A percentile compares a stretch with the other conserved stretches of the same genome.
These are phyloP conservation scores for Mugil cephalus DNA, from an alignment of 2,113 vertebrate species.

Conservation along the genomic window DNA sequence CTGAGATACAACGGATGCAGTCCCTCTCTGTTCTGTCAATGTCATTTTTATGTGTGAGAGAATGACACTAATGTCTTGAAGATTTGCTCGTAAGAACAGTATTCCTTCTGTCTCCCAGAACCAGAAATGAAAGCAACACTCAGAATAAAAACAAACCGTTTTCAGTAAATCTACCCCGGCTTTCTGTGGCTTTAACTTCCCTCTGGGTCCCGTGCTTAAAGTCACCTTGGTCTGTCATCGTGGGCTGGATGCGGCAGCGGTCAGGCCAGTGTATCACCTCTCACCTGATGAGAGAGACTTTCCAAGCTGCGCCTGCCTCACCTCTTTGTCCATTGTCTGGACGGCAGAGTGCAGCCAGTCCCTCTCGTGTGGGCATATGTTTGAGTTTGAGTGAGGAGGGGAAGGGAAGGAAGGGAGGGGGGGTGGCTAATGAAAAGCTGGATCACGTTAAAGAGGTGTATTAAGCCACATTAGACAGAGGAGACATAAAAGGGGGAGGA, in stretches of 20 bases:
- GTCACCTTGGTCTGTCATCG: constrained; percentile 84
- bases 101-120: neutral
- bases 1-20: neutral
- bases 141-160: constrained; percentile 52
- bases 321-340: constrained; percentile 83
- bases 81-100: constrained; percentile 20
- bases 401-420: too few relatives aligned
- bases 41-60: too few relatives aligned
- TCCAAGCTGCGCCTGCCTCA: constrained; percentile 59
- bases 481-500: constrained; percentile 3
- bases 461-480: constrained; percentile 12
- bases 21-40: too few relatives aligned
- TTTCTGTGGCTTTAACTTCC: constrained; percentile 29
- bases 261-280: constrained; percentile 55
- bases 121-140: neutral
- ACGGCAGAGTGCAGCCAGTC: constrained; percentile 58
- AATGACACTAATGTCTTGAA: neutral
- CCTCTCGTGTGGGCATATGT: constrained; percentile 56
- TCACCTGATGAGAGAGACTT: constrained; percentile 74
- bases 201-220: constrained; percentile 40
- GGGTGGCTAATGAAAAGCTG: constrained; percentile 7
- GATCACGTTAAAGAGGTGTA: constrained; percentile 21
- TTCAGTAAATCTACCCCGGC: constrained; percentile 22
- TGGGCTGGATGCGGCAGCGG: constrained; percentile 54
- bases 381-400: neutral